Conservation (phyloP, 2,113 vertebrate species). For the Copsychus sechellarum region DNA sequence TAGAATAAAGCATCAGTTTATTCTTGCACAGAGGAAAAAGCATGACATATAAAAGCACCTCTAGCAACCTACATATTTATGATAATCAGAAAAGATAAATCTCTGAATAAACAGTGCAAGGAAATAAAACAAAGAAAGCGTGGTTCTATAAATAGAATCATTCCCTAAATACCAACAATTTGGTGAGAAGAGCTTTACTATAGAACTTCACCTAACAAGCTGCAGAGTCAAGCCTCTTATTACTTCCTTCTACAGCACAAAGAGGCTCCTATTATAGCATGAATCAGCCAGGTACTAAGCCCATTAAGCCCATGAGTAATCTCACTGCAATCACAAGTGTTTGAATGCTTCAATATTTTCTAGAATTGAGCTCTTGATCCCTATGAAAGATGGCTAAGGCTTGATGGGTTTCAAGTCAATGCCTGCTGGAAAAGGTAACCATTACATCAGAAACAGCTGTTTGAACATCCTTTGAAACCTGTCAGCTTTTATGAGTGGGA, state of each 20-base stretch:
- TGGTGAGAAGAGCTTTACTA: background rate
- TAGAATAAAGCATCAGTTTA: slow-evolving; percentile 7
- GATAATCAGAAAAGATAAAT: slow-evolving; percentile 24
- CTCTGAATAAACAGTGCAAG: background rate
- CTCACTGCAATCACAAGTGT: background rate
- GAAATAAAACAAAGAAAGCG: background rate
- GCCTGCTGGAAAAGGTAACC: background rate
- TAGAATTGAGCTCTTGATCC: background rate
- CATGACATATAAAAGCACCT: slow-evolving; percentile 4
- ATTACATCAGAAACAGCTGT: background rate
- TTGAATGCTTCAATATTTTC: background rate
- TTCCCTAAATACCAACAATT: background rate
- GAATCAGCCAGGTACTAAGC: slow-evolving; percentile 40
- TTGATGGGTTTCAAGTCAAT: background rate
- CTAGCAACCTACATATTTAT: slow-evolving; percentile 4
- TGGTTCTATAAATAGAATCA: background rate
- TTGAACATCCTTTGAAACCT: background rate
- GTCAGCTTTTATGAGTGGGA: background rate
- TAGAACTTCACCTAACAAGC: background rate
- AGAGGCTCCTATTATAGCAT: background rate
- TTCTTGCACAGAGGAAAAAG: background rate
- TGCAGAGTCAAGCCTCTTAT: background rate
- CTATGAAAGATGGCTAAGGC: background rate
- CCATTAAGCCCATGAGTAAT: slow-evolving; percentile 21
- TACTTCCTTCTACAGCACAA: background rate